Base-by-base conservation (phyloP, 2,888 invertebrate genomes). In the Allygus modestus region DNA sequence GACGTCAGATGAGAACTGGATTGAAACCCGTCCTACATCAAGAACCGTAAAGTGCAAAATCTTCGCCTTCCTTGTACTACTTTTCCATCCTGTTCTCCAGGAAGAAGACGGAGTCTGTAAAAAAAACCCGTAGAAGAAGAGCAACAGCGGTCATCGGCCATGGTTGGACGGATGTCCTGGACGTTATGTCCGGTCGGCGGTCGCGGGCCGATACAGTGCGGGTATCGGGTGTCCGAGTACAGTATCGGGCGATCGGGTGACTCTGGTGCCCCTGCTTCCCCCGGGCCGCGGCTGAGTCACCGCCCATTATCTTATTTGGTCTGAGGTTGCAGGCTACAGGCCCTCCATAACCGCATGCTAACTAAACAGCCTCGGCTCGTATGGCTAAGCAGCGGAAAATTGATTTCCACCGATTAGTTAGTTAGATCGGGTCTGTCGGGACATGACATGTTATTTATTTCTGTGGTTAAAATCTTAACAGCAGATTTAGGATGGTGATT, bases 281-380 rank as follows among this genome's bases (percentile, higher is more conserved):
- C n/a, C n/a, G n/a, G n/a, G n/a, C n/a, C n/a, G n/a, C 46, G 7
- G 12, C 65, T 65, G 65, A 65, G 15, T 65, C 65, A 65, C 65
- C 31, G 23, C 17, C 65, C 20, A 65, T 65, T 65, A 65, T 65
- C 65, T 65, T 65, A 65, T 65, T 65, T 65, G 65, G 65, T 65
- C 26, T 26, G 65, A 65, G 65, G 65, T 28, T 65, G 15, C 54
- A 31, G 17, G 23, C 20, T 23, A 58, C 58, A 58, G n/a, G 23
- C 28, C 28, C 28, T 31, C 65, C 31, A 28, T 28, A 65, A 28
- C 9, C 31, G 65, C 65, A 15, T 26, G 58, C 58, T 58, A 26
- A 58, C 2, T 26, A 23, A 26, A 26, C 58, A 58, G 26, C 58
- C 51, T n/a, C 51, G 7, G 15, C 51, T 7, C 51, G 15, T 51